These are phyloP conservation scores for Sanderia malayensis DNA, from an alignment of 30 jellyfish, hydroid and myxozoan genomes.

Conservation along the genomic window DNA sequence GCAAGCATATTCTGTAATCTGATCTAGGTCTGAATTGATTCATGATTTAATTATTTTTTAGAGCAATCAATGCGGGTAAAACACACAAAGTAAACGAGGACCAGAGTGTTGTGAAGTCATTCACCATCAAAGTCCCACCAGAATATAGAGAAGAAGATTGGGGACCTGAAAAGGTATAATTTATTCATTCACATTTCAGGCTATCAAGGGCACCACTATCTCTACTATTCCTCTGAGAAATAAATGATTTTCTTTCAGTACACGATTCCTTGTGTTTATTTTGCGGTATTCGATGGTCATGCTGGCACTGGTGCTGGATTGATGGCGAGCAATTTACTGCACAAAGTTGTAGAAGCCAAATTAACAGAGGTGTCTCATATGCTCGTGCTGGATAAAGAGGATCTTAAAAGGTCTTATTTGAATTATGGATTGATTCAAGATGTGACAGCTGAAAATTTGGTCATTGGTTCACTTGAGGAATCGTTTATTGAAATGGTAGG, in stretches of 20 bases:
- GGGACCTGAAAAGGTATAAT: conserved; percentile 68
- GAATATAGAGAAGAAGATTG: conserved; percentile 57
- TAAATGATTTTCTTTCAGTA: conserved; percentile 21
- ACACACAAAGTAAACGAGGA: conserved; percentile 81
- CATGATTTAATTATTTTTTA: neutral
- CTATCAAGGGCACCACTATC: neutral
- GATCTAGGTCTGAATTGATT: too few relatives aligned
- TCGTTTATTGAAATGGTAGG: conserved; percentile 78
- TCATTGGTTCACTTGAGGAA: conserved; percentile 89
- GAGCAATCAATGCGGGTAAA: conserved; percentile 91
- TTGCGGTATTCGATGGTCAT: conserved; percentile 97
- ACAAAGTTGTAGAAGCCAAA: conserved; percentile 46
- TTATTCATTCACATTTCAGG: too few relatives aligned
- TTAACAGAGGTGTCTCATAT: conserved; percentile 77
- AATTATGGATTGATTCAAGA: conserved; percentile 72
- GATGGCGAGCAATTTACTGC: conserved; percentile 68
- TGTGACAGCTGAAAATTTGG: conserved; percentile 73
- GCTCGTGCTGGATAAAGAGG: conserved; percentile 71
- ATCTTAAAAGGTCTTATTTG: conserved; percentile 51
- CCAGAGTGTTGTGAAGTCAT: conserved; percentile 61
- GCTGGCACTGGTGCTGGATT: conserved; percentile 94
- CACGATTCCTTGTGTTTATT: conserved; percentile 71
- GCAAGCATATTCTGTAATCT: too few relatives aligned
- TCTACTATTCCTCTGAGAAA: neutral
- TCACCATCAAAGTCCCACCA: conserved; percentile 68